Evolutionary conservation across 2,888 invertebrate genomes (phyloP), one percentile per base, ranked within the genome.

Genomic region (Cinara cedri): DNA sequence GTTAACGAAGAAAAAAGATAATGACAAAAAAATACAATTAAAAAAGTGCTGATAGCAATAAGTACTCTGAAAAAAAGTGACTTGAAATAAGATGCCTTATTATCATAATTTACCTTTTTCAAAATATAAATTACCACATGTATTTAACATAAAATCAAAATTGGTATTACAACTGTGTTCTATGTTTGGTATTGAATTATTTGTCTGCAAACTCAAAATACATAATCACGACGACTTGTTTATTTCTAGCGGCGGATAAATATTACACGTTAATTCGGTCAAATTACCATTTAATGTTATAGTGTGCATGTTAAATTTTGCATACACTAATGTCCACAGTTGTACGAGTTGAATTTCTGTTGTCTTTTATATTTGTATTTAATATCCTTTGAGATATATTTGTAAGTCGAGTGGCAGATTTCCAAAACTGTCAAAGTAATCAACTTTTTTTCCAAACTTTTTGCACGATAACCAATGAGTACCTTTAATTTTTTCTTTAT

Each of bases 371-470:
- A 49, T 24, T 66, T 66, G 14, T 66, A 66, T 46, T 42, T 49
- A 44, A 49, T 49, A 49, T 49, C 34, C 54, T 16, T 26, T 34
- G 8, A 70, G n/a, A 54, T 70, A 54, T 34, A 19, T 70, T 16
- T 70, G n/a, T 24, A 54, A 1, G 34, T 70, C 51, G 11, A 34
- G 3, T 8, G 82, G 82, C 34, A 85, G 82, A 82, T 86, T 84
- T 10, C 85, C 85, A 82, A 85, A 86, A 76, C 85, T 85, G 81
- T 86, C 85, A 83, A 84, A 86, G 82, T 86, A 86, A 66, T 83
- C 82, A 44, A 84, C 82, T 46, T 83, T 62, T 72, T 84, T 81
- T 49, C 82, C 82, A 4, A 82, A 81, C 83, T 85, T 85, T 51
- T 81, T 83, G 82, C 85, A 85, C 72, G 84, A 83, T 82, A 85